Percentiles rank a stretch among this genome's conserved stretches.
Evolutionary conservation across 2,113 vertebrate genomes (phyloP).

Genomic region (Brachypteracias leptosomus): DNA sequence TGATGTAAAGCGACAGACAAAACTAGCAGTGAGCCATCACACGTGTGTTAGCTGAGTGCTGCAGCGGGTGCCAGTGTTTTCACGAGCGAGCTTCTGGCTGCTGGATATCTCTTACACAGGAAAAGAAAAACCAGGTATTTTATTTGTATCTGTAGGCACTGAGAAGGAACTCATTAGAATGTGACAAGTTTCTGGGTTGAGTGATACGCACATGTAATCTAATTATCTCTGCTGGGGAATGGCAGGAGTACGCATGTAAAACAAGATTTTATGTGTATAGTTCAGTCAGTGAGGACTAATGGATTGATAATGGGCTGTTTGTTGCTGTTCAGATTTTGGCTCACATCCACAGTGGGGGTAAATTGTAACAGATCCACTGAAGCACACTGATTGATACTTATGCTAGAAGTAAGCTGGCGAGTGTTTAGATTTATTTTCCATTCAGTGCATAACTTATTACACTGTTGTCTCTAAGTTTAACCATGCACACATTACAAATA

Average conservation of each 20-base stretch:
- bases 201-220: slow-evolving; percentile 48
- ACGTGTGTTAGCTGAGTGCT: neutral
- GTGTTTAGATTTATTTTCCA: slow-evolving; percentile 14
- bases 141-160: neutral
- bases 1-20: neutral
- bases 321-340: slow-evolving; percentile 35
- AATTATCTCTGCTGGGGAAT: slow-evolving; percentile 64
- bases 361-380: neutral
- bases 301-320: slow-evolving; percentile 49
- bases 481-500: neutral
- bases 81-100: fast-evolving
- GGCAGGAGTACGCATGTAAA: slow-evolving; percentile 40
- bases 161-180: slow-evolving; percentile 55
- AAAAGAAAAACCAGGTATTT: slow-evolving; percentile 3
- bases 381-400: slow-evolving; percentile 8
- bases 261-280: slow-evolving; percentile 58
- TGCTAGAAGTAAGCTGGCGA: neutral
- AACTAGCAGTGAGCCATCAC: neutral
- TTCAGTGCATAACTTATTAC: neutral
- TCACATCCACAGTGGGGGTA: neutral
- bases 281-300: slow-evolving; percentile 50
- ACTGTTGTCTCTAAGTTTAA: neutral
- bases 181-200: slow-evolving; percentile 58
- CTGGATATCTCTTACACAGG: neutral
- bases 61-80: fast-evolving